phyloP scores from a whole-genome alignment of 2,113 vertebrate species.

The Paramormyrops kingsleyae region DNA sequence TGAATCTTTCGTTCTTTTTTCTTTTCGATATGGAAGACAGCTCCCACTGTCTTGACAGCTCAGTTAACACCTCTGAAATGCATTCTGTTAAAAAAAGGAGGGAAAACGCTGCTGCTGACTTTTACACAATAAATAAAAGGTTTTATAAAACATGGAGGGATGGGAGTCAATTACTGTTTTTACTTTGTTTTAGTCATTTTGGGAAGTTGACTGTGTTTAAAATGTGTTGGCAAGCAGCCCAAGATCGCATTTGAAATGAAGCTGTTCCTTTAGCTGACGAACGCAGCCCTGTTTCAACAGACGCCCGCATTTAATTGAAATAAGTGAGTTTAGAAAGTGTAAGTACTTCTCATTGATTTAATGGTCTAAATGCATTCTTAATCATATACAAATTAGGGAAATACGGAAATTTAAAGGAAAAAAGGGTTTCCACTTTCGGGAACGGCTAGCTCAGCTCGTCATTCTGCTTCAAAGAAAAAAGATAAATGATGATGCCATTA shows the following conservation, averaged over 20 bases:
- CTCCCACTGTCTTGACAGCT: slow-evolving; percentile 59
- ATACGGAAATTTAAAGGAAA: slow-evolving; percentile 59
- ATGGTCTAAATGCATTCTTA: slow-evolving; percentile 52
- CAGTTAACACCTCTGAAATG: slow-evolving; percentile 59
- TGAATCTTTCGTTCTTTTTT: slow-evolving; percentile 8
- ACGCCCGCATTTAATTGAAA: slow-evolving; percentile 38
- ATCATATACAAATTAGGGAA: slow-evolving; percentile 53
- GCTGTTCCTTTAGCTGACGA: slow-evolving; percentile 32
- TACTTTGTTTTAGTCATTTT: slow-evolving; percentile 13
- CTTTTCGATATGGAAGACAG: slow-evolving; percentile 50
- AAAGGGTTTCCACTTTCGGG: slow-evolving; percentile 69
- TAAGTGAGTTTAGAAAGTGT: slow-evolving; percentile 47
- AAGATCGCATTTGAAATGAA: neutral
- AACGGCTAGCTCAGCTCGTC: slow-evolving; percentile 70
- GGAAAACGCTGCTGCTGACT: slow-evolving; percentile 48
- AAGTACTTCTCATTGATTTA: slow-evolving; percentile 59
- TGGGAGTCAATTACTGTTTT: slow-evolving; percentile 18
- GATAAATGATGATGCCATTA: slow-evolving; percentile 99
- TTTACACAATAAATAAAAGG: slow-evolving; percentile 21
- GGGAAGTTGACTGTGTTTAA: neutral
- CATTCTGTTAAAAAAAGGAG: slow-evolving; percentile 44
- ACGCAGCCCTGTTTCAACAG: slow-evolving; percentile 13
- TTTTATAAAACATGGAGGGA: slow-evolving; percentile 22
- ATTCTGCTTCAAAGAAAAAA: slow-evolving; percentile 99
- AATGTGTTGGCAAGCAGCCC: neutral